Conservation (phyloP, 2,113 vertebrate genomes). For the Pollimyrus isidori region DNA sequence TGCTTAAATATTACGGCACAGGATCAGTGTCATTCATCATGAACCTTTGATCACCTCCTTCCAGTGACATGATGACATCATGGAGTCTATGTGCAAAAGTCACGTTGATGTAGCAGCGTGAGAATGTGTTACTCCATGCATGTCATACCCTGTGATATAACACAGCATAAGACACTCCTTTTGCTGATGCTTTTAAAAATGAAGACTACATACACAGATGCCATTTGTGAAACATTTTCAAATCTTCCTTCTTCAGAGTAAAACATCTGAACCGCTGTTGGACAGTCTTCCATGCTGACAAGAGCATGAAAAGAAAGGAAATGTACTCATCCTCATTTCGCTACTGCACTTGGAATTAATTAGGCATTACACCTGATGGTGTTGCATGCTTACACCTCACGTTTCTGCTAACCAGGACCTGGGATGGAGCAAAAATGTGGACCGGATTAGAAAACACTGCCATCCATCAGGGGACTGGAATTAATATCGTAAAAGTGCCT, state of each 20-base stretch:
- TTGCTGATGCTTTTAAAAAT: not conserved
- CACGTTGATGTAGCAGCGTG: not conserved
- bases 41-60: not conserved
- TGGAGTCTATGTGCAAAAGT: not conserved
- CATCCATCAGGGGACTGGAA: not conserved
- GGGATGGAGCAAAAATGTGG: not conserved
- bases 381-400: not conserved
- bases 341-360: not conserved
- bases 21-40: not conserved
- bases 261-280: not conserved
- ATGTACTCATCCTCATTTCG: not conserved
- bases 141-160: not conserved
- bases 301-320: not conserved
- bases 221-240: not conserved
- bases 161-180: not conserved
- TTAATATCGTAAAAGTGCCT: conserved; percentile 30
- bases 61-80: not conserved
- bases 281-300: not conserved
- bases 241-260: not conserved
- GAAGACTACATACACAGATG: not conserved
- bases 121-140: not conserved
- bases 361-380: not conserved
- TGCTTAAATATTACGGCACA: not conserved
- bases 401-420: not conserved
- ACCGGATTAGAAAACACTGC: not conserved